Evolutionary conservation across 64 coral and sea anemone species (phyloP), one percentile per base, ranked within the genome.

Genomic region (Exaiptasia diaphana): DNA sequence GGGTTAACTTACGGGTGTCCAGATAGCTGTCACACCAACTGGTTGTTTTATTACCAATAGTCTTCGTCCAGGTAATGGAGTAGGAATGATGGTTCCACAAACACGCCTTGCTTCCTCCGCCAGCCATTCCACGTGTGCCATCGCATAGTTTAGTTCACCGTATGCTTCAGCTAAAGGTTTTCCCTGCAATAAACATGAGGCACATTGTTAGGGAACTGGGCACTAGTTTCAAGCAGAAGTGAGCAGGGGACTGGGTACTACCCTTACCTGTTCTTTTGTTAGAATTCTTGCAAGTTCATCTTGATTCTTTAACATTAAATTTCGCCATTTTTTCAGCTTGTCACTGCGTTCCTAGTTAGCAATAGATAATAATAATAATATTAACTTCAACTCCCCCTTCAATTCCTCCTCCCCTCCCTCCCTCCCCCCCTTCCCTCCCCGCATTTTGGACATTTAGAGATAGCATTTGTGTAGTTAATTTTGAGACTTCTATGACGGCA

Each of bases 251-350:
- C 6, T 46, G 43, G 15, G 15, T 46, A 46, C 43, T 46, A 6
- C 6, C 15, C 43, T 7, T 7, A 46, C 43, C 43, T 95, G 91
- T 48, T 93, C 91, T 38, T 75, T 55, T 13, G 91, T 93, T 10
- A 93, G 41, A 23, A 93, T 57, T 15, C 79, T 71, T 11, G 85
- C 91, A 29, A 93, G 41, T 3, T 93, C 91, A 1, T 77, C 79
- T 46, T 78, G 53, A 46, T 83, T 61, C 45, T 93, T 24, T 18
- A 88, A 33, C 29, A 93, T 82, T 25, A 93, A 41, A 4, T 88
- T 68, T 35, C 84, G 75, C 91, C 91, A 93, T 45, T 82, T 87
- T 15, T 70, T 68, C 2, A 93, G 13, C 3, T 50, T 64, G 34
- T 76, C 45, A 58, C 91, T 93, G 28, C 91, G 72, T 44, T 93